Conservation (phyloP, 37 sponge, comb jelly and placozoan species). For the Spongia lamella region DNA sequence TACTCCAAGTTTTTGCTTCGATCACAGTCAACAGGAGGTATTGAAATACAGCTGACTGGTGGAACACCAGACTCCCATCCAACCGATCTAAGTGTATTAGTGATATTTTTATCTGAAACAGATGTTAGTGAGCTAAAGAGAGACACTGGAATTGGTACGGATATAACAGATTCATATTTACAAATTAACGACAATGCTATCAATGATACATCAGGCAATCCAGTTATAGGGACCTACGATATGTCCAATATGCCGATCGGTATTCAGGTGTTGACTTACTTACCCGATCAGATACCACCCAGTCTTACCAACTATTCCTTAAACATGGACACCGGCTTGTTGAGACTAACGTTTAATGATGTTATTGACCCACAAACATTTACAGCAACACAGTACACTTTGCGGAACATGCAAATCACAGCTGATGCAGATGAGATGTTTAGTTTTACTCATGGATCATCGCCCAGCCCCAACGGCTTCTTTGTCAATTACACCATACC, state of each 20-base stretch:
- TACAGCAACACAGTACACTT: conserved; percentile 46
- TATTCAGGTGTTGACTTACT: conserved; percentile 18
- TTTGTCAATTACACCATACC: conserved; percentile 59
- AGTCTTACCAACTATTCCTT: conserved; percentile 68
- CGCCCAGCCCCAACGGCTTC: conserved; percentile 64
- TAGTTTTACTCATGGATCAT: conserved; percentile 46
- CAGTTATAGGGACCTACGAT: conserved; percentile 59
- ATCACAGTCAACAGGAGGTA: conserved; percentile 37
- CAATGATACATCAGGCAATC: conserved; percentile 73
- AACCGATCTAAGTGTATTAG: conserved; percentile 27
- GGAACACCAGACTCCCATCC: conserved; percentile 44
- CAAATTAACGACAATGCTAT: conserved; percentile 58
- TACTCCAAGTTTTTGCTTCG: conserved; percentile 46
- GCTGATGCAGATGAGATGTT: background rate
- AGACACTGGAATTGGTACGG: conserved; percentile 44
- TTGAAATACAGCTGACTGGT: conserved; percentile 44
- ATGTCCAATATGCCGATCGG: conserved; percentile 16
- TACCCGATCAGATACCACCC: conserved; percentile 56
- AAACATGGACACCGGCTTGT: conserved; percentile 73
- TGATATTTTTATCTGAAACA: conserved; percentile 23
- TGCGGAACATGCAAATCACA: conserved; percentile 23
- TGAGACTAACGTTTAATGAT: conserved; percentile 83
- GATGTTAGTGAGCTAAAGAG: conserved; percentile 73
- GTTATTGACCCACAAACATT: conserved; percentile 73
- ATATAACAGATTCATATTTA: conserved; percentile 43